phyloP scores from a whole-genome alignment of 1,140 invertebrate genomes.

The Drosophila sturtevanti region DNA sequence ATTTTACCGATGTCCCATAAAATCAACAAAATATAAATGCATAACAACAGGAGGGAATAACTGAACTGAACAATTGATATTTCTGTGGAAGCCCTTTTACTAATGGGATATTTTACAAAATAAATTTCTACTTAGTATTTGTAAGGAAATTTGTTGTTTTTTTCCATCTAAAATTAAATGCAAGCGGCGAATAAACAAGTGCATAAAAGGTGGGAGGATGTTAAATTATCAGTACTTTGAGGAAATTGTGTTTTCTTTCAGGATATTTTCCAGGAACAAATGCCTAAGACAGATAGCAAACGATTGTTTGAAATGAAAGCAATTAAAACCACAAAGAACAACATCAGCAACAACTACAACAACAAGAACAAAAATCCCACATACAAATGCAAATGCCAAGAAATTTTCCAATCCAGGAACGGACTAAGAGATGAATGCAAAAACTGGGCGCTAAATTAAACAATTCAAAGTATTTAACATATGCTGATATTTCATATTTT shows the following conservation, averaged over 20 bases:
- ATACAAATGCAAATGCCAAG: not conserved
- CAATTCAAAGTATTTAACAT: no score
- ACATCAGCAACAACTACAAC: no score
- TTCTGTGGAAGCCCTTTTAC: not conserved
- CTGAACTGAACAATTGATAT: not conserved
- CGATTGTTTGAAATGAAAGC: not conserved
- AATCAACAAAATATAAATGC: not conserved
- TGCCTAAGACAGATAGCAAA: not conserved
- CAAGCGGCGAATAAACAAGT: not conserved
- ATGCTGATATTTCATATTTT: no score
- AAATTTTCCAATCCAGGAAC: not conserved
- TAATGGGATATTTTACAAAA: not conserved
- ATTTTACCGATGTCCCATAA: not conserved
- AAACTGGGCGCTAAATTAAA: not conserved
- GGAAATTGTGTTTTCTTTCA: not conserved
- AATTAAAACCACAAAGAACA: conserved; percentile 5
- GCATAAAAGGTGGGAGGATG: not conserved
- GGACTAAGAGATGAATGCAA: not conserved
- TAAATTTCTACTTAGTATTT: not conserved
- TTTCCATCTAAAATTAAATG: not conserved
- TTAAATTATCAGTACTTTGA: not conserved
- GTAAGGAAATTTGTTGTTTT: not conserved
- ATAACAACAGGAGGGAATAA: not conserved
- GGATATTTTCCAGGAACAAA: conserved; percentile 3
- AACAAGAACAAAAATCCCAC: not conserved